Conservation (phyloP, 2,888 invertebrate species). For the Parasteatoda lunata region DNA sequence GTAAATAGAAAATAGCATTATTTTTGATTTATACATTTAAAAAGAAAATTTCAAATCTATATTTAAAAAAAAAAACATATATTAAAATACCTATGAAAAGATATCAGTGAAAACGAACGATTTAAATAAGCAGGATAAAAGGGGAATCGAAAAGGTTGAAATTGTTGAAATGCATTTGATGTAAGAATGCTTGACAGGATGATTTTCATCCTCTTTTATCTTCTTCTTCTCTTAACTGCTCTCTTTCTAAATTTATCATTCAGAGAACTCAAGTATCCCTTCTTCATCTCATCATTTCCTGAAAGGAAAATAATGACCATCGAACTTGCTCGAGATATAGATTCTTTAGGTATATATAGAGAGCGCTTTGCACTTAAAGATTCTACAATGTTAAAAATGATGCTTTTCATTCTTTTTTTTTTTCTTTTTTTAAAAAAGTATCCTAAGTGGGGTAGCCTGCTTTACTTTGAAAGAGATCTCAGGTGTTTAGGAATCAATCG, state of each 20-base stretch:
- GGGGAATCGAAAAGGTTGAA: neutral
- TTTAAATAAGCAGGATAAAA: neutral
- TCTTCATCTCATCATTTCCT: neutral
- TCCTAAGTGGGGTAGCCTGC: neutral
- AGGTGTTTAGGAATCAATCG: neutral
- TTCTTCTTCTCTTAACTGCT: slow-evolving; percentile 3
- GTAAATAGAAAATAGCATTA: too few species aligned
- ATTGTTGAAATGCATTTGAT: neutral
- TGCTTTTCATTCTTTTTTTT: too few species aligned
- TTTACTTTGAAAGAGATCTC: neutral
- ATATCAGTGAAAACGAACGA: neutral
- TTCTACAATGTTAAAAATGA: too few species aligned
- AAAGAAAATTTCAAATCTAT: too few species aligned
- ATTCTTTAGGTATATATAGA: neutral
- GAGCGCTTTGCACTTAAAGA: too few species aligned
- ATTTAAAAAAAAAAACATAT: too few species aligned
- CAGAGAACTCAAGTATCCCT: neutral
- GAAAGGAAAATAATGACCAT: neutral
- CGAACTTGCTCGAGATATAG: neutral
- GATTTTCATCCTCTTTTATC: neutral
- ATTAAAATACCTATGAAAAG: too few species aligned
- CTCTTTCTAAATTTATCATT: neutral
- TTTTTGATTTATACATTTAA: too few species aligned
- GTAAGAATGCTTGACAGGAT: neutral
- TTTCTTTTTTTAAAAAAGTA: too few species aligned